These are phyloP conservation scores for Megastigmus dorsalis DNA, from an alignment of 2,888 invertebrate genomes.

Conservation along the genomic window DNA sequence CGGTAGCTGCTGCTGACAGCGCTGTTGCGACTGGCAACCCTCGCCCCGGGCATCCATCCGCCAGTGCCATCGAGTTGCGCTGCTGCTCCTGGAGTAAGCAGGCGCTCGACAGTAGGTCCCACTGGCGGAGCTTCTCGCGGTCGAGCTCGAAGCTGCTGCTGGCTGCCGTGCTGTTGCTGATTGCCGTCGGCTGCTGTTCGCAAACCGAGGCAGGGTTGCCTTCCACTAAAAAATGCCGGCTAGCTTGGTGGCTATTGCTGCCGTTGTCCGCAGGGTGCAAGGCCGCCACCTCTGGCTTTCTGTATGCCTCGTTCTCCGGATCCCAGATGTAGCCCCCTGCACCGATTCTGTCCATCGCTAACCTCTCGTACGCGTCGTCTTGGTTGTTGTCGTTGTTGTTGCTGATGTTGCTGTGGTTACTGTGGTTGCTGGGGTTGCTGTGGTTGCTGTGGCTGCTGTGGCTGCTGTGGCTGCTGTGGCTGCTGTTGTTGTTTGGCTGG, in stretches of 20 bases:
- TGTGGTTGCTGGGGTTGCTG: neutral
- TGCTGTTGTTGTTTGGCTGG: neutral
- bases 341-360: constrained; percentile 74
- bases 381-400: constrained; percentile 66
- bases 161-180: constrained; percentile 62
- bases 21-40: constrained; percentile 52
- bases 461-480: too few species aligned
- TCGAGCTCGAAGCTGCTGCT: constrained; percentile 78
- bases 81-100: constrained; percentile 73
- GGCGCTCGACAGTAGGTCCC: constrained; percentile 91
- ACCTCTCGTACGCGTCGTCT: constrained; percentile 78
- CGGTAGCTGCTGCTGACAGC: constrained; percentile 48
- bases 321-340: constrained; percentile 73
- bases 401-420: too few species aligned
- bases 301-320: constrained; percentile 71
- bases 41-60: constrained; percentile 59
- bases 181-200: constrained; percentile 66
- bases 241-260: constrained; percentile 40
- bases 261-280: neutral
- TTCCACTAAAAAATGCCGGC: constrained; percentile 75
- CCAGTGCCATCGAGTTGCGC: constrained; percentile 78
- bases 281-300: constrained; percentile 55
- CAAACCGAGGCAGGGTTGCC: constrained; percentile 73
- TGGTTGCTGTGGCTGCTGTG: neutral
- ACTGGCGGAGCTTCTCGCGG: constrained; percentile 89